Evolutionary conservation across 2,113 vertebrate genomes (phyloP).

Genomic region (Colossoma macropomum): DNA sequence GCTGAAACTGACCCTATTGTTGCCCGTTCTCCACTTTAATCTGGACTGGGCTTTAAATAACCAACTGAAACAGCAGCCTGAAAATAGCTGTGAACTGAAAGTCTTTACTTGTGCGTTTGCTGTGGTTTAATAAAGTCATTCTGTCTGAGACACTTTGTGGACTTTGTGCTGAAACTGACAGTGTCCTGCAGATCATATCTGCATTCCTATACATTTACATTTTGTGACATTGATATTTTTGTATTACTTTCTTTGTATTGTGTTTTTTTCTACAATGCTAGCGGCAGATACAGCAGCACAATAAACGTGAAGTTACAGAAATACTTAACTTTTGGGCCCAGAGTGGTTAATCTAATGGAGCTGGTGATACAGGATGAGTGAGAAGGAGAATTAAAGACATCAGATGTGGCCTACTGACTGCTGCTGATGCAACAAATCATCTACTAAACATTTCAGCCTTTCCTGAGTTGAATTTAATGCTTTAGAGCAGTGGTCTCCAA

Average conservation of each 20-base stretch:
- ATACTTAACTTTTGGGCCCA: not conserved
- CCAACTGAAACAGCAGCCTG: not conserved
- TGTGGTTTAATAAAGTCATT: not conserved
- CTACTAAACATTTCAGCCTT: not conserved
- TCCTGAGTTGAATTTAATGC: not conserved
- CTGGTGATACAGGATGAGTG: not conserved
- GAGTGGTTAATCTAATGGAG: not conserved
- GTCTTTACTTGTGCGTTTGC: not conserved
- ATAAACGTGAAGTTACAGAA: not conserved
- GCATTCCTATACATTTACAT: not conserved
- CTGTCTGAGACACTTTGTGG: not conserved
- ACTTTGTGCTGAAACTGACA: not conserved
- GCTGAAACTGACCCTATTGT: conserved; percentile 29
- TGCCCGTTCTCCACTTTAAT: not conserved
- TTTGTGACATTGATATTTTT: not conserved
- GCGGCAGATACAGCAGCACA: no score
- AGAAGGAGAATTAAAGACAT: not conserved
- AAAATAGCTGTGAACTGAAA: not conserved
- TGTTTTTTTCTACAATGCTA: no score
- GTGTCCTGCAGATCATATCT: not conserved
- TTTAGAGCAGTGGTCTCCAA: no score
- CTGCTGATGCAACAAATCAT: not conserved
- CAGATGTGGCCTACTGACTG: not conserved
- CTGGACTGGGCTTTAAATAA: not conserved
- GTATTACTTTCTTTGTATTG: not conserved